Base-by-base conservation (phyloP, 2,797 vertebrate genomes). In the Oreochromis grahami region DNA sequence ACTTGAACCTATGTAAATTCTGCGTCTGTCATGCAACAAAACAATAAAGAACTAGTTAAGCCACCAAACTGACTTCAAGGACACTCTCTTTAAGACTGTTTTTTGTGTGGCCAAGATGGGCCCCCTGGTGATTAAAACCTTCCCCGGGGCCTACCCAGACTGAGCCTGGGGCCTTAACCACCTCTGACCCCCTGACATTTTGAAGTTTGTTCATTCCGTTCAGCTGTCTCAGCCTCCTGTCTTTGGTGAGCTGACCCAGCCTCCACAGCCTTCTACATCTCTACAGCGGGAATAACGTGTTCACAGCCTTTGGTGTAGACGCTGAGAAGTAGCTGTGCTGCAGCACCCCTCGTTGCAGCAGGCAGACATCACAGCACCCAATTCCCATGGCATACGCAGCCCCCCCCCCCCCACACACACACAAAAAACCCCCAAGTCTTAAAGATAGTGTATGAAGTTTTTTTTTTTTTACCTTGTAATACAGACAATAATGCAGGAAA, bases 401-500 rank as follows among this genome's bases (percentile, higher is more conserved):
- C 9, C 50, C 50, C 19, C 48, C 48, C 2, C 0, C 4, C 48
- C 48, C 48, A n/a, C n/a, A n/a, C n/a, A 2, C 5, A 4, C 24
- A 24, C 3, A 0, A 51, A 51, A n/a, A 51, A n/a, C 3, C 0
- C 24, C 24, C 19, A n/a, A 51, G 19, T 51, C 50, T 1, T n/a
- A 51, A 51, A 51, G 19, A n/a, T 51, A 51, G 50, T 51, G 5
- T n/a, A 51, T n/a, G 1, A n/a, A 52, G 50, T 51, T 1, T 26
- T 26, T 5, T 6, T 51, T 51, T 21, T 51, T 29, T 19, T 1
- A 11, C 2, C n/a, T 52, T 52, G 50, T 21, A 52, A 52, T 52
- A 52, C 50, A 52, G 50, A 52, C 19, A 52, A 21, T 52, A 52
- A 52, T 52, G 19, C 19, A 11, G 5, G 50, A 0, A 52, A 21